Conservation (phyloP, 2,113 vertebrate species). For the Toxotes chatareus region DNA sequence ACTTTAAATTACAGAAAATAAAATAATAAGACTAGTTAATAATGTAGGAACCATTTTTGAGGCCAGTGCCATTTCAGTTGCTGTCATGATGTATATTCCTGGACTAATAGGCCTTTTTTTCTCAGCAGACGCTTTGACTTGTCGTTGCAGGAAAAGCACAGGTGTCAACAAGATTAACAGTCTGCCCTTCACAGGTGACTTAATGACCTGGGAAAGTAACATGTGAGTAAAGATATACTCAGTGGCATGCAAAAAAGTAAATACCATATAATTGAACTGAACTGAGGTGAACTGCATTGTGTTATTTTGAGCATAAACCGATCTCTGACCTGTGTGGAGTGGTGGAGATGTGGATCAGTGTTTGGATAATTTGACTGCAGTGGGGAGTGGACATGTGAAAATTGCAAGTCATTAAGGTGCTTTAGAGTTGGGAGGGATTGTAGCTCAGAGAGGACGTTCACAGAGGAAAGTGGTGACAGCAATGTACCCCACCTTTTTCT, state of each 20-base stretch:
- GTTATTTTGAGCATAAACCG: neutral
- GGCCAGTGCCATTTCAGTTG: neutral
- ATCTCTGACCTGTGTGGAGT: neutral
- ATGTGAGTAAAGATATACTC: neutral
- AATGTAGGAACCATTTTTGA: neutral
- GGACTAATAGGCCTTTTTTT: neutral
- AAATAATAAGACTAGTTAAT: neutral
- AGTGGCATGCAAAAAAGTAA: neutral
- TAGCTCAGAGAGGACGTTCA: neutral
- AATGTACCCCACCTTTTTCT: neutral
- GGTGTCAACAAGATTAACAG: neutral
- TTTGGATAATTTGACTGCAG: neutral
- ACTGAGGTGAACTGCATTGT: neutral
- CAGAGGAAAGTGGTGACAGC: neutral
- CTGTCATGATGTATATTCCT: neutral
- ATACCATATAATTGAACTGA: neutral
- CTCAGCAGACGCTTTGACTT: neutral
- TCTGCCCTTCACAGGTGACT: neutral
- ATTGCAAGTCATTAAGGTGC: neutral
- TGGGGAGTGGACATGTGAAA: neutral
- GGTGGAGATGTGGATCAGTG: neutral
- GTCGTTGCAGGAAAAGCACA: neutral
- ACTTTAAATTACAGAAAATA: neutral
- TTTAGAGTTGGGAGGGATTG: neutral
- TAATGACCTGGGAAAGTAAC: neutral